phyloP scores from a whole-genome alignment of 2,113 vertebrate species.

The Microtus richardsoni region DNA sequence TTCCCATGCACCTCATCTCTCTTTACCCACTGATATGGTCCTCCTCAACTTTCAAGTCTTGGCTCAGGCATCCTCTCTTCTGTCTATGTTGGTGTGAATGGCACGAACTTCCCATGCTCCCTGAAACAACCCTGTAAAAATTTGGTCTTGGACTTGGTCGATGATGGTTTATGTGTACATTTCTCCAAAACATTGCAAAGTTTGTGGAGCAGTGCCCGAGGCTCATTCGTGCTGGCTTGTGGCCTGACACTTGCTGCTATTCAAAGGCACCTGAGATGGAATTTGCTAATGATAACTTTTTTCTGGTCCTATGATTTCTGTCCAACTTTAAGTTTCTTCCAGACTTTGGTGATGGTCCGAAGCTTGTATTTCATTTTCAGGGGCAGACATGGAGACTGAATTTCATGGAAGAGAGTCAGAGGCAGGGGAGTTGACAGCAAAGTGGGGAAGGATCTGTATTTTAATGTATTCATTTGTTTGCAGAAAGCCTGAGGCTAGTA shows the following conservation, averaged over 20 bases:
- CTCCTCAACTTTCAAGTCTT: not conserved
- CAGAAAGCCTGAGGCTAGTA: not conserved
- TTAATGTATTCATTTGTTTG: not conserved
- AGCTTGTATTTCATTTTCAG: not conserved
- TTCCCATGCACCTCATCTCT: not conserved
- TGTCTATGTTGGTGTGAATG: accelerated
- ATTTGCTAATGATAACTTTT: not conserved
- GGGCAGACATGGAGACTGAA: accelerated
- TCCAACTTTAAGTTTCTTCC: not conserved
- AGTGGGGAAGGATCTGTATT: not conserved
- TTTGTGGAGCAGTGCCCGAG: not conserved
- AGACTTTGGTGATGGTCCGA: not conserved
- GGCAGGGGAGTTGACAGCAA: not conserved
- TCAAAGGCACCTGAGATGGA: not conserved
- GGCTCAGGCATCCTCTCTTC: not conserved
- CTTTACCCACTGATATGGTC: not conserved
- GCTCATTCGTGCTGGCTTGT: not conserved
- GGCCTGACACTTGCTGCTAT: not conserved
- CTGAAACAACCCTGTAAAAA: accelerated
- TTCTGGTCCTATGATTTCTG: not conserved
- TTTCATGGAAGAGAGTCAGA: not conserved
- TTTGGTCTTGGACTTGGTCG: not conserved
- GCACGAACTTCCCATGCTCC: accelerated
- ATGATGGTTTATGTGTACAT: not conserved
- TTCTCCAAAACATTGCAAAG: not conserved